Conservation (phyloP, 2,113 vertebrate genomes). For the Alexandromys fortis region DNA sequence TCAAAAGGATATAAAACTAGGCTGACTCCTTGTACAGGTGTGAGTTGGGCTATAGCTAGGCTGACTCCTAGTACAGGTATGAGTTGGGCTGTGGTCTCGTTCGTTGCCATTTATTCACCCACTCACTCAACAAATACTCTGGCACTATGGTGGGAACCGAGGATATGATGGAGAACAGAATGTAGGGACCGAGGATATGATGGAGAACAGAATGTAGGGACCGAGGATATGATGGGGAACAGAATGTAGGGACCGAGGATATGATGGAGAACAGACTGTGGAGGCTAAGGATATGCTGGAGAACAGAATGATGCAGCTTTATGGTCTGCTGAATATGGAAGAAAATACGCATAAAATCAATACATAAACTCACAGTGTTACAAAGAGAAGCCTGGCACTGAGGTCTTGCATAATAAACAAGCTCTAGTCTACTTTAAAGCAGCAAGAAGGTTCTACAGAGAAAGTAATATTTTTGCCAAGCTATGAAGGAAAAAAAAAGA, state of each 20-base stretch:
- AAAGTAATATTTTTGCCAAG: background rate
- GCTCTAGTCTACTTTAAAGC: background rate
- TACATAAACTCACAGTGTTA: background rate
- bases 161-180: background rate
- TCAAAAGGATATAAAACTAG: background rate
- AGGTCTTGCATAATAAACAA: background rate
- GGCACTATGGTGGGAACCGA: background rate
- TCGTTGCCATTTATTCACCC: background rate
- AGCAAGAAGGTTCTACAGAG: background rate
- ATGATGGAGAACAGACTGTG: background rate
- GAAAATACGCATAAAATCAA: background rate
- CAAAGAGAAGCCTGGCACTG: background rate
- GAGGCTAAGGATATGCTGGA: background rate
- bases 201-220: background rate
- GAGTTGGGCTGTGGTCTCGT: background rate
- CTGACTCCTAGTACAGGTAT: too few relatives aligned
- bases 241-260: background rate
- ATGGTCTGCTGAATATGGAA: background rate
- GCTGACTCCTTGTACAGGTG: background rate
- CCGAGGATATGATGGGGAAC: background rate
- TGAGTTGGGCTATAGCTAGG: background rate
- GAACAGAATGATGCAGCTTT: background rate
- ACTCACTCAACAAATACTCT: background rate
- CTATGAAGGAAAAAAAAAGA: background rate
- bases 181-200: accelerated